Base-by-base conservation (phyloP, 2,113 vertebrate genomes). In the Monopterus albus region DNA sequence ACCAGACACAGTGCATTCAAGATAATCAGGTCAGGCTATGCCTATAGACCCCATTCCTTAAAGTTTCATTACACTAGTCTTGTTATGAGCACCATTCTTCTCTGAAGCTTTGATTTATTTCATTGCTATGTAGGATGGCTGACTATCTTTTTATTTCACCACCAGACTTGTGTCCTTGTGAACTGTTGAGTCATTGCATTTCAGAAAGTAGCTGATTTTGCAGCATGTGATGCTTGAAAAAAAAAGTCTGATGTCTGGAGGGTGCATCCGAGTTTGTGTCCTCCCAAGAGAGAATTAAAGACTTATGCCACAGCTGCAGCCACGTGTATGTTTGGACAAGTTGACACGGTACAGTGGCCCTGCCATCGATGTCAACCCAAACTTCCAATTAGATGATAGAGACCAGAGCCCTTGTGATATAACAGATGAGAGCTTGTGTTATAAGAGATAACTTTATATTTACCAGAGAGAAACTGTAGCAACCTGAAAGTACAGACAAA, bases 111-210 rank as follows among this genome's bases (percentile, higher is more conserved):
- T 83, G 53, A 86, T 69, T 53, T 47, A 45, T 76, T 61, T 58
- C 39, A 46, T 56, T 72, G 67, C 74, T 39, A n/a, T 50, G 38
- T 50, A 51, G 55, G 59, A 66, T 25, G 62, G 61, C 66, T 69
- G 66, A 69, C 74, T 60, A 17, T 73, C 50, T 81, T 79, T 87
- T 76, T 78, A 75, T 82, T 84, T 80, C 71, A 73, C 49, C 45
- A 52, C 39, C 68, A 82, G 84, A 78, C 78, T 31, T 2, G 35
- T 79, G 86, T 84, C 90, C 88, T 90, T 89, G 79, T 71, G 62
- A 33, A 56, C 56, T 50, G 57, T 78, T 82, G 67, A 82, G 80
- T 84, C 78, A 51, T 46, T 75, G 83, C 61, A 79, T 70, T n/a
- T n/a, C n/a, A 71, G 52, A 86, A 86, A 85, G 39, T 62, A 81